Conservation (phyloP, 1,140 invertebrate species). For the Lineus longissimus region DNA sequence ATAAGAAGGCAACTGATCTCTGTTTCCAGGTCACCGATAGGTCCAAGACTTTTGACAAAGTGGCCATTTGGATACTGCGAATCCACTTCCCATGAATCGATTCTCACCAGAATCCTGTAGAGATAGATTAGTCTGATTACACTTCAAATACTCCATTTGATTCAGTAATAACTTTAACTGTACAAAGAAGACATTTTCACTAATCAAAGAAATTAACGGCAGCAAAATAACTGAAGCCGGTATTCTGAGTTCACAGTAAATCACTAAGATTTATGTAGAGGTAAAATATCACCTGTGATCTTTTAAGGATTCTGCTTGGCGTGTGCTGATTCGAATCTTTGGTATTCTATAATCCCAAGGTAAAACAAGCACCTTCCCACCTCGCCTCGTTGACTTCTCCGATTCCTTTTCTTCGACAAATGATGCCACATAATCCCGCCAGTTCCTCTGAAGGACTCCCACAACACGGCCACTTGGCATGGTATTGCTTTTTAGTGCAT, state of each 20-base stretch:
- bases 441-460: conserved; percentile 89
- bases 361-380: conserved; percentile 44
- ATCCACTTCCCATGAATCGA: conserved; percentile 48
- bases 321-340: conserved; percentile 50
- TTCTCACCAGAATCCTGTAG: conserved; percentile 44
- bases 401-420: conserved; percentile 40
- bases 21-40: conserved; percentile 72
- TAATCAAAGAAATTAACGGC: too few species aligned
- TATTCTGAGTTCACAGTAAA: too few species aligned
- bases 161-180: too few species aligned
- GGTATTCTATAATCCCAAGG: conserved; percentile 52
- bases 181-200: too few species aligned
- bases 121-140: background rate
- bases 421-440: conserved; percentile 62
- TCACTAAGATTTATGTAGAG: background rate
- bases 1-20: conserved; percentile 88
- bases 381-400: conserved; percentile 13
- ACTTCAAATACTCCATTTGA: too few species aligned
- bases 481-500: conserved; percentile 18
- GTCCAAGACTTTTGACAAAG: conserved; percentile 47
- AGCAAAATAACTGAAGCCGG: too few species aligned
- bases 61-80: conserved; percentile 54
- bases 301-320: conserved; percentile 38
- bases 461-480: conserved; percentile 82
- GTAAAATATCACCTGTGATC: conserved; percentile 33